Evolutionary conservation across 2,888 invertebrate species (phyloP), one percentile per base, ranked within the genome.

Genomic region (Athrips mouffetella): DNA sequence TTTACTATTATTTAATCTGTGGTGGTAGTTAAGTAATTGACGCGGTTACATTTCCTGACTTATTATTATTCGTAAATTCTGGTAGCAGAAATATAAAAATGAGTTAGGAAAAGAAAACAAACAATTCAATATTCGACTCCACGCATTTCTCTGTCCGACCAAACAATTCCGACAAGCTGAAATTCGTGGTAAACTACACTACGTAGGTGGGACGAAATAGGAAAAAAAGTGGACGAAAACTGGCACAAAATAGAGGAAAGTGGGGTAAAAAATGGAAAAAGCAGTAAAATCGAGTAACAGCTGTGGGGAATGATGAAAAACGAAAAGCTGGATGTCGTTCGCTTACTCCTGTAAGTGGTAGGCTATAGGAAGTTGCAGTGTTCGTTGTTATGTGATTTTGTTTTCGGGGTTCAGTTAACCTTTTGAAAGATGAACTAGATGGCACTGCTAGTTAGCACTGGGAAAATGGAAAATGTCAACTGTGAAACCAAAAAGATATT

Each of bases 141-240:
- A 59, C 16, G 0, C n/a, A 20, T 37, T 29, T 47, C 29, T 3
- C 1, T 55, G 50, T 53, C 18, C 51, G 18, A 50, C 53, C 55
- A 44, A 48, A 58, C 54, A 55, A 59, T 54, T 53, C 56, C 53
- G 58, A 53, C 60, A 59, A 60, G 54, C 57, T 59, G 61, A 63
- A 63, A 61, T 66, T 67, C 66, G 62, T 61, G 65, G 62, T 62
- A 65, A 63, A 65, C 59, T 60, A 65, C 63, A 63, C 53, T 52
- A 51, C 47, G 50, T 27, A n/a, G 21, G 52, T 45, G 41, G 52
- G 50, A 55, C 56, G 53, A 33, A 42, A 37, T 37, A 25, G 31
- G n/a, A 18, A 11, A 31, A 42, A 42, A 42, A 23, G 10, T 23
- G 21, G n/a, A 16, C 11, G 21, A 40, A 47, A 47, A 39, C 7